These are phyloP conservation scores for Incurvaria masculella DNA, from an alignment of 2,888 invertebrate species.

Conservation along the genomic window DNA sequence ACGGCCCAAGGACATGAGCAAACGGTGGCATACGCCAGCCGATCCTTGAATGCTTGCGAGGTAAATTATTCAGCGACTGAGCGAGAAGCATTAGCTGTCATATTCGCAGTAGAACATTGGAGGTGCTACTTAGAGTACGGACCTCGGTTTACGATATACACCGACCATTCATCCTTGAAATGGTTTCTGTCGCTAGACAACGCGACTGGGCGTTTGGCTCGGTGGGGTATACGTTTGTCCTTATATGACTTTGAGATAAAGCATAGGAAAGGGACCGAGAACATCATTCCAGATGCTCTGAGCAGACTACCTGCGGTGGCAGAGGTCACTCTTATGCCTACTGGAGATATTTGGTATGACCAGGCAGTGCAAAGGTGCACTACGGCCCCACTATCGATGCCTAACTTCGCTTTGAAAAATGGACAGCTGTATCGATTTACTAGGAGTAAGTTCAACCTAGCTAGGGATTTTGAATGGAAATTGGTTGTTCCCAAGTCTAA, in stretches of 20 bases:
- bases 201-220: slow-evolving; percentile 3
- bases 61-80: slow-evolving; percentile 19
- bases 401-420: too few species aligned
- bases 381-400: too few species aligned
- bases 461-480: too few species aligned
- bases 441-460: too few species aligned
- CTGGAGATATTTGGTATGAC: too few species aligned
- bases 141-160: neutral
- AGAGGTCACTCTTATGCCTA: too few species aligned
- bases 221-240: slow-evolving; percentile 6
- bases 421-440: too few species aligned
- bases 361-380: too few species aligned
- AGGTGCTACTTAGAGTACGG: neutral
- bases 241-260: slow-evolving; percentile 5
- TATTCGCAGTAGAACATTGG: slow-evolving; percentile 13
- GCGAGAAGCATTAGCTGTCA: slow-evolving; percentile 18
- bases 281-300: slow-evolving; percentile 11
- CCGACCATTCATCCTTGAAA: neutral
- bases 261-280: slow-evolving; percentile 8
- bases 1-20: neutral
- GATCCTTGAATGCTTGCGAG: slow-evolving; percentile 4
- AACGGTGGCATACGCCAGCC: slow-evolving; percentile 13
- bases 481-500: too few species aligned
- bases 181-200: slow-evolving; percentile 11
- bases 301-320: too few species aligned